Conservation (phyloP, 2,797 vertebrate species). For the Lacerta viridis region DNA sequence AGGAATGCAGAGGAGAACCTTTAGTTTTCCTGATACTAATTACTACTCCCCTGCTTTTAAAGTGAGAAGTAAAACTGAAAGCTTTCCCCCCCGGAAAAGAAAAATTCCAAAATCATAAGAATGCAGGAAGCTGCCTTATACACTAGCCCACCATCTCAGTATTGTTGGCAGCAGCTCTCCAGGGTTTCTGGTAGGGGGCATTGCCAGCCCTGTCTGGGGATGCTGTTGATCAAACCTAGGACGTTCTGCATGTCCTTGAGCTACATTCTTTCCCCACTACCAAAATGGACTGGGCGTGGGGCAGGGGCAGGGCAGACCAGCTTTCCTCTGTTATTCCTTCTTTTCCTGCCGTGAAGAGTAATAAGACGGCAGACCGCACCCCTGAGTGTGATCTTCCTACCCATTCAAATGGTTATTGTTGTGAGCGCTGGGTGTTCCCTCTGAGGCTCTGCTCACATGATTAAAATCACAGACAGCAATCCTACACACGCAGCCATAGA, state of each 20-base stretch:
- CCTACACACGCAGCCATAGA: neutral
- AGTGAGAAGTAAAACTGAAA: neutral
- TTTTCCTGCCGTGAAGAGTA: neutral
- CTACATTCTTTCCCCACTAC: neutral
- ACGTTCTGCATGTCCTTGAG: no score
- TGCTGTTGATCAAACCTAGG: no score
- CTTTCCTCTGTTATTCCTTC: neutral
- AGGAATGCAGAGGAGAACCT: neutral
- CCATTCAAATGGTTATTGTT: neutral
- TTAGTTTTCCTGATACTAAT: neutral
- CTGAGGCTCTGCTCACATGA: neutral
- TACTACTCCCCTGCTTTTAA: neutral
- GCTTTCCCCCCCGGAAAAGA: neutral
- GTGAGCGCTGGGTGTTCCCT: neutral
- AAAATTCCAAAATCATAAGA: neutral
- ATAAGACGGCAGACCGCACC: neutral
- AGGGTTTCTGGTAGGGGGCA: no score
- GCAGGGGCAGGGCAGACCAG: neutral
- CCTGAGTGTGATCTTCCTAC: neutral
- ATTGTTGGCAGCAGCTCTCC: no score
- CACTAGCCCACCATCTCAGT: no score
- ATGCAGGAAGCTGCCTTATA: neutral
- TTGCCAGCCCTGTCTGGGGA: no score
- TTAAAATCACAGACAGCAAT: neutral
- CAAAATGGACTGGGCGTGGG: neutral